Base-by-base conservation (phyloP, 1,140 invertebrate genomes). In the Littorina saxatilis region DNA sequence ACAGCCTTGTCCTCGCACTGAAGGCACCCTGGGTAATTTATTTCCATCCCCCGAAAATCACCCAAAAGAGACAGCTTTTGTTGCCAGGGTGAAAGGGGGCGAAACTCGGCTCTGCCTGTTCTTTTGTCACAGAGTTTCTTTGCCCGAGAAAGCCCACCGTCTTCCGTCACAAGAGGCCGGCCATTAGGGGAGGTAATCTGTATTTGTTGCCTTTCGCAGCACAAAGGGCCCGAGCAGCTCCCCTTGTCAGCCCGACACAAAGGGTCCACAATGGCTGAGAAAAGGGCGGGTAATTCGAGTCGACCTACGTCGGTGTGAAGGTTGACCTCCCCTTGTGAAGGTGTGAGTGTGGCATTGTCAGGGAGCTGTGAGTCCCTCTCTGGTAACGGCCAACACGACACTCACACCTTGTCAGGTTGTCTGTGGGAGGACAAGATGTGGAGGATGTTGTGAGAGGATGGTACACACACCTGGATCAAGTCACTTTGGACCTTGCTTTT, bases 201-300 rank as follows among this genome's bases (percentile, higher is more conserved):
- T 78, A 78, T 58, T 63, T 61, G 75, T 78, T 78, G 75, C 35
- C 55, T 61, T 58, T 63, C 75, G 35, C 23, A 61, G 66, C 75
- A 63, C 55, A 78, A 78, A 78, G 75, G 58, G 52, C 29, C 32
- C 29, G 29, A 78, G 75, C 75, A 78, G 75, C 75, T 78, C 75
- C 55, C 75, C 58, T 27, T 61, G 75, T 78, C 75, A 61, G 75
- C 55, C 66, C 20, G 15, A 1, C 52, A 63, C 75, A 78, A 78
- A 43, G 35, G 58, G 39, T 9, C 39, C 13, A 78, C 75, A 78
- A 78, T 61, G 58, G 75, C 52, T 23, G 75, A 23, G 32, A 39
- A 78, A n/a, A 39, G 75, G 75, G 75, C 75, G 55, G 75, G 75
- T 78, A 78, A 78, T 78, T 78, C 75, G 75, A 78, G 75, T 78